A percentile compares a stretch with the other conserved stretches of the same genome.
These are phyloP conservation scores for roundworm (Caenorhabditis elegans) DNA, from an alignment of 1,140 invertebrate species.

Conservation along the genomic window DNA sequence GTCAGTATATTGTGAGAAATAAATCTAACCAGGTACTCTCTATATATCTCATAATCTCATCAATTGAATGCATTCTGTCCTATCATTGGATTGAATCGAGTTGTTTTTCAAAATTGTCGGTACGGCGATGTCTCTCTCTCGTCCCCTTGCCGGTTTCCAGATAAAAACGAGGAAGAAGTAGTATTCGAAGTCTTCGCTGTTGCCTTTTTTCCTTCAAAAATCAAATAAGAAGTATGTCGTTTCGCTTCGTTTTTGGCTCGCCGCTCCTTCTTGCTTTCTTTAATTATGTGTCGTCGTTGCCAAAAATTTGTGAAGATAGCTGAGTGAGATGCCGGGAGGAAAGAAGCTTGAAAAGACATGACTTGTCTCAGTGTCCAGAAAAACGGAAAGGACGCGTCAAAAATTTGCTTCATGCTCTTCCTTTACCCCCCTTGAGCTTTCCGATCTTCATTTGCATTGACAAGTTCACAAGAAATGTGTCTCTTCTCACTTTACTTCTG, in stretches of 20 bases:
- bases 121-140: too few relatives aligned
- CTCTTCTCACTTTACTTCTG: background rate
- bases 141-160: too few relatives aligned
- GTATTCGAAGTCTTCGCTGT: background rate
- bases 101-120: background rate
- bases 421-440: background rate
- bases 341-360: background rate
- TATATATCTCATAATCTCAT: too few relatives aligned
- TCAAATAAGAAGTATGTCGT: constrained; percentile 29
- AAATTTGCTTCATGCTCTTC: background rate
- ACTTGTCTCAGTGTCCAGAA: background rate
- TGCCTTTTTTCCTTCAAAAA: constrained; percentile 6
- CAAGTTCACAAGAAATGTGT: background rate
- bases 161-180: background rate
- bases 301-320: constrained; percentile 15
- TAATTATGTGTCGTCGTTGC: constrained; percentile 29
- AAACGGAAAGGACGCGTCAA: constrained; percentile 23
- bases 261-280: constrained; percentile 16
- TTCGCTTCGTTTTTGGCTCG: background rate
- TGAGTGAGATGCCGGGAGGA: background rate
- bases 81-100: too few relatives aligned
- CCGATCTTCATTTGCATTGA: constrained; percentile 31
- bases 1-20: too few relatives aligned
- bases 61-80: too few relatives aligned
- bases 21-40: too few relatives aligned